These are phyloP conservation scores for Pantherophis vulpinus DNA, from an alignment of 2,797 vertebrate species.

Conservation along the genomic window DNA sequence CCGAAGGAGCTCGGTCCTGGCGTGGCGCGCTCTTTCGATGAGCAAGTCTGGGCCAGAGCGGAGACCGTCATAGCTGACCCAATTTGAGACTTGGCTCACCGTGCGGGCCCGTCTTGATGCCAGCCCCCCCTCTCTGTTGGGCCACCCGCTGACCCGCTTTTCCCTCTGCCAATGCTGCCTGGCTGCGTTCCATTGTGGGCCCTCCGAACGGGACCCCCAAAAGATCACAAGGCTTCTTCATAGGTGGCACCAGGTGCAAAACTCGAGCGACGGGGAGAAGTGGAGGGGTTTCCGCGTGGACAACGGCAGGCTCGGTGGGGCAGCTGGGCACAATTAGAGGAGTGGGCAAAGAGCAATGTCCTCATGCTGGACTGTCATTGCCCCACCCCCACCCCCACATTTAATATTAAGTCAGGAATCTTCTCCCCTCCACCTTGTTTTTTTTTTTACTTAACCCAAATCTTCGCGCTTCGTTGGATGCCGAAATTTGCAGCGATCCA, in stretches of 20 bases:
- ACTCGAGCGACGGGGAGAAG: background rate
- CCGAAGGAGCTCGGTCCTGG: too few relatives aligned
- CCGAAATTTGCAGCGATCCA: background rate
- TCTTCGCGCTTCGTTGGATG: background rate
- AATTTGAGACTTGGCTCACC: background rate
- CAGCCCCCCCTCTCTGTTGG: rapidly evolving
- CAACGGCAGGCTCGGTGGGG: background rate
- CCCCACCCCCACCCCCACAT: background rate
- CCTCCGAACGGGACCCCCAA: rapidly evolving
- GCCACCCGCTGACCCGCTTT: background rate
- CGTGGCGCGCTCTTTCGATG: rapidly evolving
- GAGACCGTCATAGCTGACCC: background rate
- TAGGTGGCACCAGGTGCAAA: background rate
- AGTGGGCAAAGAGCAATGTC: background rate
- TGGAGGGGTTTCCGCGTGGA: background rate
- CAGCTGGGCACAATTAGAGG: background rate
- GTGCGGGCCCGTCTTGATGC: rapidly evolving
- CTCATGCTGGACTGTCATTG: background rate
- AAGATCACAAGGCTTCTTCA: background rate
- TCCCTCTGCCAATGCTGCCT: background rate
- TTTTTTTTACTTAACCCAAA: background rate
- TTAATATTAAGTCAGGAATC: background rate
- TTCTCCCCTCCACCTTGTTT: background rate
- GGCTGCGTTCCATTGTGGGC: background rate
- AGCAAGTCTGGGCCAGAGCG: background rate